phyloP scores from a whole-genome alignment of 2,113 vertebrate genomes.

The Cottus gobio region DNA sequence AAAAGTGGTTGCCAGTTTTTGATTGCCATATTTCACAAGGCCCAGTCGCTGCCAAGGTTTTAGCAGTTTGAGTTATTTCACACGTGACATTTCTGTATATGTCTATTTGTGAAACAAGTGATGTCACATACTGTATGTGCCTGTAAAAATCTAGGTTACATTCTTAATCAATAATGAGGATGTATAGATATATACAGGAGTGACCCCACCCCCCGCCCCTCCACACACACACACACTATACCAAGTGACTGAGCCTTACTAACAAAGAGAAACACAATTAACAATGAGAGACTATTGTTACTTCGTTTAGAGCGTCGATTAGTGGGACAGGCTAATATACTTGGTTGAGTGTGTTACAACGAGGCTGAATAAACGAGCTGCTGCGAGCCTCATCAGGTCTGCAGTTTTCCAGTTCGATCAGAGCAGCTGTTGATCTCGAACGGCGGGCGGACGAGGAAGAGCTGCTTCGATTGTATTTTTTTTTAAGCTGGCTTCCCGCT shows the following conservation, averaged over 20 bases:
- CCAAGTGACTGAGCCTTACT: background rate
- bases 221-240: no score
- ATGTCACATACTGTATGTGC: background rate
- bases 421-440: background rate
- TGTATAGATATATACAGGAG: no score
- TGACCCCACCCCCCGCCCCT: no score
- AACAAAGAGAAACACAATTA: conserved; percentile 7
- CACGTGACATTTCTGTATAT: background rate
- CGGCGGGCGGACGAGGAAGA: background rate
- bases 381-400: background rate
- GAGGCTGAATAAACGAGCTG: conserved; percentile 15
- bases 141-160: background rate
- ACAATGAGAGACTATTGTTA: background rate
- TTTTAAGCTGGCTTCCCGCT: background rate
- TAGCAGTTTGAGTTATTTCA: background rate
- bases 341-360: conserved; percentile 2
- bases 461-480: background rate
- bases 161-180: background rate
- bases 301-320: background rate
- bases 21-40: background rate
- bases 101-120: background rate
- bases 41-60: background rate
- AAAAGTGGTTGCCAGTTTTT: background rate
- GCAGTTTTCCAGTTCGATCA: background rate
- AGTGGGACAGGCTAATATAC: background rate